A percentile compares a stretch with the other conserved stretches of the same genome.
Evolutionary conservation across 2,113 vertebrate species (phyloP).

Genomic region (Eptatretus burgeri): DNA sequence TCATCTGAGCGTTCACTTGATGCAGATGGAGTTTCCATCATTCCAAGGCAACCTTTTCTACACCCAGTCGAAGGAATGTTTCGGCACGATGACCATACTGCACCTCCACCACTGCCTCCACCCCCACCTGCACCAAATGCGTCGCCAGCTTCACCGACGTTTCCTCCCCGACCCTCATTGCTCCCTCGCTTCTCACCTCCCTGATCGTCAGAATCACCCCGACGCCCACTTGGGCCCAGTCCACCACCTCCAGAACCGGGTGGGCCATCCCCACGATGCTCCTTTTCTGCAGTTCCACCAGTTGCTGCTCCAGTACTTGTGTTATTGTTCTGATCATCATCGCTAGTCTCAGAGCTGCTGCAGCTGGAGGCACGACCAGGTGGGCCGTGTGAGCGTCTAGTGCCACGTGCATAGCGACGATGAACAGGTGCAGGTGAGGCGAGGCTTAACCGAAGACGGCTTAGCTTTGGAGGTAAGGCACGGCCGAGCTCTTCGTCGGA

Average conservation of each 20-base stretch:
- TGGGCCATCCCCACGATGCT: conserved; percentile 68
- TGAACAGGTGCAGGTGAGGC: conserved; percentile 48
- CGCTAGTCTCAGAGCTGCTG: conserved; percentile 82
- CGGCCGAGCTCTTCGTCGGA: conserved; percentile 76
- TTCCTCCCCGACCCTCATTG: conserved; percentile 19
- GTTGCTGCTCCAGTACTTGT: conserved; percentile 49
- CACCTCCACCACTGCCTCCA: conserved; percentile 21
- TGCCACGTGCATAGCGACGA: conserved; percentile 58
- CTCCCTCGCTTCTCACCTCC: conserved; percentile 31
- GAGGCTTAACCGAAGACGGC: conserved; percentile 74
- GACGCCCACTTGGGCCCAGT: conserved; percentile 28
- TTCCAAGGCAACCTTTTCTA: too few relatives aligned
- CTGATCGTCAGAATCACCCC: conserved; percentile 22
- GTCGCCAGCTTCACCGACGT: background rate
- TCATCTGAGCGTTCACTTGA: too few relatives aligned
- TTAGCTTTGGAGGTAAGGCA: conserved; percentile 68
- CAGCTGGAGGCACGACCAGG: conserved; percentile 31
- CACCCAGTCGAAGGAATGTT: too few relatives aligned
- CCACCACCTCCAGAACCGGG: conserved; percentile 35
- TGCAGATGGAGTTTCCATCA: too few relatives aligned
- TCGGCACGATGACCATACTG: too few relatives aligned
- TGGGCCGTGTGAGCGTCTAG: conserved; percentile 58
- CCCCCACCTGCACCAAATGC: background rate
- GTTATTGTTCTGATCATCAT: conserved; percentile 69
- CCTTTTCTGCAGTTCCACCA: conserved; percentile 45